Evolutionary conservation across 30 jellyfish, hydroid and myxozoan species (phyloP), one percentile per base, ranked within the genome.

Genomic region (Sanderia malayensis): DNA sequence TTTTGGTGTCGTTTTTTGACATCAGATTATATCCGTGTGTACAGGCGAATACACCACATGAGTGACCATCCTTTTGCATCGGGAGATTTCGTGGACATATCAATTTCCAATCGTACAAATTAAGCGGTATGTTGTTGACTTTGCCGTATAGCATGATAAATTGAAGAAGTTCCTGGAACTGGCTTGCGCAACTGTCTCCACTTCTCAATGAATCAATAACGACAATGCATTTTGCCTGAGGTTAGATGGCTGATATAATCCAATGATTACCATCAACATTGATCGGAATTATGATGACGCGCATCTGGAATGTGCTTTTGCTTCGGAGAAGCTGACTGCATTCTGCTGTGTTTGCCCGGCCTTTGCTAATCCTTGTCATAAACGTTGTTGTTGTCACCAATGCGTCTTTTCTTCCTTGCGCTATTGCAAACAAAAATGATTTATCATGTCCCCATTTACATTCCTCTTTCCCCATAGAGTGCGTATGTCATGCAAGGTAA

Each of bases 41-140:
- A 47, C 78, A 66, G 63, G 78, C 78, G 31, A 10, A 66, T 0
- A 66, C 78, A 4, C 78, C 78, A 19, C 78, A 66, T 1, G 33
- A 31, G 0, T 25, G 31, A 21, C 34, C 0, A 47, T 66, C 78
- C 7, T 9, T 41, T 21, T 66, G 78, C 61, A 15, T 31, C 17
- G 61, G 22, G 13, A 66, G 21, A 66, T 25, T 18, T 22, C 55
- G 22, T 25, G 74, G 74, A 37, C 11, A 10, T 10, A 61, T 37
- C 9, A 27, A 27, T 17, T 23, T 24, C 74, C 58, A 61, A 9
- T 49, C 64, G 2, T 2, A 3, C 11, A 9, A 11, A 4, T 9
- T 49, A 24, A 49, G 24, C 2, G 8, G 24, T 15, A 4, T 15
- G 6, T 49, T 18, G 7, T 49, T 15, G 3, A 9, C 27, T 4